Conservation (phyloP, 2,888 invertebrate genomes). For the Camponotus fellah region DNA sequence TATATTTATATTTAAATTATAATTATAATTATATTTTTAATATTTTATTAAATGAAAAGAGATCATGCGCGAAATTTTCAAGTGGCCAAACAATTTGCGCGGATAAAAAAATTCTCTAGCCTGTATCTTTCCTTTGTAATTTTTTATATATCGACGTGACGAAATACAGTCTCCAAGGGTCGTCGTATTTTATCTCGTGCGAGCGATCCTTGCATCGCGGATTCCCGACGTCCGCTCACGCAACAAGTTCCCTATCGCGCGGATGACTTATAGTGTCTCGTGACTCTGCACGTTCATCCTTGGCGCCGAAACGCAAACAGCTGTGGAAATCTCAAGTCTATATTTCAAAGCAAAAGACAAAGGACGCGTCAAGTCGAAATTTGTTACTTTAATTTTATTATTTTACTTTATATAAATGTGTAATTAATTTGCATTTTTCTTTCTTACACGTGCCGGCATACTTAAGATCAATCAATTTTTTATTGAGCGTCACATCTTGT, state of each 20-base stretch:
- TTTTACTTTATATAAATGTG: not conserved
- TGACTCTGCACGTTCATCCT: slow-evolving; percentile 57
- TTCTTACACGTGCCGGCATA: not conserved
- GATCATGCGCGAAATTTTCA: not conserved
- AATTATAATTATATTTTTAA: no score
- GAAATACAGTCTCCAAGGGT: not conserved
- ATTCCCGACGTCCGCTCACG: slow-evolving; percentile 67
- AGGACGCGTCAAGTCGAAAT: not conserved
- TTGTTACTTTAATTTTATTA: not conserved
- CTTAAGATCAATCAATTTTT: not conserved
- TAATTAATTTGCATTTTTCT: not conserved
- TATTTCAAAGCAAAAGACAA: slow-evolving; percentile 21
- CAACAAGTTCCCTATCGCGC: slow-evolving; percentile 72
- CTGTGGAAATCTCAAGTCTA: slow-evolving; percentile 8
- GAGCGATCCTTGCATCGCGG: not conserved
- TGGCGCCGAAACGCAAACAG: slow-evolving; percentile 45
- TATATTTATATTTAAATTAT: no score
- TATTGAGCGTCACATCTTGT: not conserved
- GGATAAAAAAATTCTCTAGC: not conserved
- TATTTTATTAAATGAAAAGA: not conserved
- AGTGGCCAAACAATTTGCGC: not conserved
- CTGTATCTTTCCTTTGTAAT: not conserved
- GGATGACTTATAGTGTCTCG: slow-evolving; percentile 74
- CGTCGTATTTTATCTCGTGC: slow-evolving; percentile 22
- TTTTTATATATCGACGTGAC: not conserved